Evolutionary conservation across 2,113 vertebrate species (phyloP).

Genomic region (Ceuthmochares aereus): DNA sequence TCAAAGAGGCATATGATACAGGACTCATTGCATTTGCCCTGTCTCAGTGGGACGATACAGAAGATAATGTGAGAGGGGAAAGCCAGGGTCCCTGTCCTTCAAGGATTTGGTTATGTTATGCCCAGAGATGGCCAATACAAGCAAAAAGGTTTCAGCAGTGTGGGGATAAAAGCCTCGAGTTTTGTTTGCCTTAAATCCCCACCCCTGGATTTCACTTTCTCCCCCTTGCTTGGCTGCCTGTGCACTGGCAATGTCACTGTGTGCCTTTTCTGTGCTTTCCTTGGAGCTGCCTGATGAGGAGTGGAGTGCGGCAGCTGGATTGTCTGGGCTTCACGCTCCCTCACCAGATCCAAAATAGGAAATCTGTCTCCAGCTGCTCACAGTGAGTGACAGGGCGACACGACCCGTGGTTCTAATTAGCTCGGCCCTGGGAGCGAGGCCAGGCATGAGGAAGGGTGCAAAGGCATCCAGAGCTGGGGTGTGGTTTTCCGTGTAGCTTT

Average conservation of each 20-base stretch:
- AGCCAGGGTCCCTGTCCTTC: neutral
- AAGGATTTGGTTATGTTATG: neutral
- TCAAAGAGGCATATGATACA: neutral
- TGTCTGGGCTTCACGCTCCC: neutral
- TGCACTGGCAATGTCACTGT: no score
- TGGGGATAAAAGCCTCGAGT: neutral
- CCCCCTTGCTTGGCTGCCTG: neutral
- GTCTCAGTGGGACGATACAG: neutral
- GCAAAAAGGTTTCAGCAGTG: neutral
- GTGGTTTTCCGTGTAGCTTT: rapidly evolving
- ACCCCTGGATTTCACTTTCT: neutral
- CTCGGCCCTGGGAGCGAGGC: neutral
- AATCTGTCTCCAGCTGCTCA: neutral
- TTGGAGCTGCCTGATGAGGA: rapidly evolving
- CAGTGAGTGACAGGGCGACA: neutral
- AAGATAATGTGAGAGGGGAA: neutral
- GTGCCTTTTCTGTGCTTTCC: neutral
- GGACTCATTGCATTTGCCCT: neutral
- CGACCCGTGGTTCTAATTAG: neutral
- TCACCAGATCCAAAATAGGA: slow-evolving; percentile 44
- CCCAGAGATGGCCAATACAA: rapidly evolving
- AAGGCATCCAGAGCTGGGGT: neutral
- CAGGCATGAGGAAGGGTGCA: neutral
- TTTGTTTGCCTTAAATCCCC: neutral
- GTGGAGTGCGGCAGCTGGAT: rapidly evolving